Conservation (phyloP, 2,888 invertebrate species). For the Labia minor region DNA sequence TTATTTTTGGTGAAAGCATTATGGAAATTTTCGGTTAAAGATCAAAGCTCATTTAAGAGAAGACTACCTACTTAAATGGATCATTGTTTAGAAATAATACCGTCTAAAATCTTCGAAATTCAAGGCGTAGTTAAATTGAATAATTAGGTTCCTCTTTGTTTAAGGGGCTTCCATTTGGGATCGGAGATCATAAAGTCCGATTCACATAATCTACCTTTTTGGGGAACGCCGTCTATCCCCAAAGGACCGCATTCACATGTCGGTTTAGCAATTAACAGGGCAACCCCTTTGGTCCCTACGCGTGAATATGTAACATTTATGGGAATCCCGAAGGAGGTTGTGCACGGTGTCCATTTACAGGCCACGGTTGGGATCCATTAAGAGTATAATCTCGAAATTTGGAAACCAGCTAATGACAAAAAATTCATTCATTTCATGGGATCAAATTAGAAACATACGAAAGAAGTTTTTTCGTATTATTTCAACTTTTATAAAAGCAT, state of each 20-base stretch:
- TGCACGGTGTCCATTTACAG: neutral
- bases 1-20: too few relatives aligned
- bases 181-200: neutral
- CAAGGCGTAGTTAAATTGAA: neutral
- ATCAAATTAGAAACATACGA: too few relatives aligned
- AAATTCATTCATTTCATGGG: too few relatives aligned
- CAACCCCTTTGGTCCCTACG: neutral
- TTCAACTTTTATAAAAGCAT: constrained; percentile 3
- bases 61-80: too few relatives aligned
- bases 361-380: neutral
- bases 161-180: neutral
- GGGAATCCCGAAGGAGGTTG: neutral
- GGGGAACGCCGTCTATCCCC: neutral
- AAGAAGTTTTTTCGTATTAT: too few relatives aligned
- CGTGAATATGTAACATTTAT: constrained; percentile 1
- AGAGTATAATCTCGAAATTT: neutral
- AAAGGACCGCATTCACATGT: neutral
- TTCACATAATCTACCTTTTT: neutral
- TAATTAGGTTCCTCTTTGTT: constrained; percentile 3
- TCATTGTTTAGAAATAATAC: too few relatives aligned
- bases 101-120: too few relatives aligned
- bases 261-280: neutral
- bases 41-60: too few relatives aligned
- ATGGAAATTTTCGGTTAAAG: too few relatives aligned
- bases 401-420: neutral